phyloP scores from a whole-genome alignment of 2,888 invertebrate genomes.

The Aphidius colemani region DNA sequence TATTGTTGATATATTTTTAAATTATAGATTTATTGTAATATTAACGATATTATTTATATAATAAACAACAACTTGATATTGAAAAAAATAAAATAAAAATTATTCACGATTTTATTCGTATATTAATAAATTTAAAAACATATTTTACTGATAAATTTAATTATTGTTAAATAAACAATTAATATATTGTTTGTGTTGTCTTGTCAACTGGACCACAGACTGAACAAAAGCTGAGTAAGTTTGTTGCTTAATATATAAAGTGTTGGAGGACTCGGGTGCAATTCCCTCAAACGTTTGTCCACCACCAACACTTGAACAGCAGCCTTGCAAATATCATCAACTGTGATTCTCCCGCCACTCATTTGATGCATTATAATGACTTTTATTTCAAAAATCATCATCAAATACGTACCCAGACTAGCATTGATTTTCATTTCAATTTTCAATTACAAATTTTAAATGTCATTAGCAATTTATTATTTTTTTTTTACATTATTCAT shows the following conservation, averaged over 20 bases:
- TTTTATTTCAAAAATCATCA: too few relatives aligned
- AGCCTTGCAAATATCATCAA: conserved; percentile 9
- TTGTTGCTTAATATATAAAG: conserved; percentile 22
- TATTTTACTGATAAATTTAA: conserved; percentile 6
- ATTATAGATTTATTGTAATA: too few relatives aligned
- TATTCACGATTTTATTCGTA: too few relatives aligned
- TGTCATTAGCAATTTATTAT: too few relatives aligned
- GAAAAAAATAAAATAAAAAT: too few relatives aligned
- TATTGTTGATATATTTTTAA: too few relatives aligned
- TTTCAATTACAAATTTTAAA: too few relatives aligned
- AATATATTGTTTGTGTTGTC: conserved; percentile 18
- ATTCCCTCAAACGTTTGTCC: conserved; percentile 6
- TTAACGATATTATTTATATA: too few relatives aligned
- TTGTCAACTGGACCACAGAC: conserved; percentile 35
- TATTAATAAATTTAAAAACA: background rate
- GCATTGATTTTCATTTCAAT: too few relatives aligned
- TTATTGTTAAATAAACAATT: background rate
- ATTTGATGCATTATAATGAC: background rate
- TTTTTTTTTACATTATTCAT: too few relatives aligned
- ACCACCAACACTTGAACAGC: conserved; percentile 10
- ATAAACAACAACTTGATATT: too few relatives aligned
- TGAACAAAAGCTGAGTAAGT: conserved; percentile 18
- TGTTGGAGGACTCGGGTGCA: conserved; percentile 1
- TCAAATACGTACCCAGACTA: too few relatives aligned
- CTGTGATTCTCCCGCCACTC: conserved; percentile 9